These are phyloP conservation scores for Pristionchus arcanus DNA, from an alignment of 2,888 invertebrate genomes.

Conservation along the genomic window DNA sequence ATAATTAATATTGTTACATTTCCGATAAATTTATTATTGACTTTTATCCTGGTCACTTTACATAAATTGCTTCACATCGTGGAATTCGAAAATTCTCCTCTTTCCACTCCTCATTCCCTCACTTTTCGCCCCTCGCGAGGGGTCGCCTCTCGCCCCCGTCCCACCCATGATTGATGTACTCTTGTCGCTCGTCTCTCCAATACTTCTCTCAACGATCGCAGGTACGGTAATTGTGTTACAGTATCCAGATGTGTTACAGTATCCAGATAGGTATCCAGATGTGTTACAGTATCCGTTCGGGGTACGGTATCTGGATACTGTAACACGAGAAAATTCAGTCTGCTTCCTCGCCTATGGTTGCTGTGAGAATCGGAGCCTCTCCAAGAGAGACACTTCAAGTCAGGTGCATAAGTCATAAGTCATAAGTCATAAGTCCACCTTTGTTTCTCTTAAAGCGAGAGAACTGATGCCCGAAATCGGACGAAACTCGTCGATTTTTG, in stretches of 20 bases:
- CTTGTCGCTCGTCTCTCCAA: background rate
- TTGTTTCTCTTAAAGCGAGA: background rate
- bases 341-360: background rate
- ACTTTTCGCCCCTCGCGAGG: background rate
- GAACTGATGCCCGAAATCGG: background rate
- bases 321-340: too few species aligned
- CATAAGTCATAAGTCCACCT: background rate
- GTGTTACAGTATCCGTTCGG: too few species aligned
- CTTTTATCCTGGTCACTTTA: background rate
- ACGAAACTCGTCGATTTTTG: background rate
- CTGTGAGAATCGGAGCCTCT: background rate
- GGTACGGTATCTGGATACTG: too few species aligned
- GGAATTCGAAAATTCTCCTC: background rate
- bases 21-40: background rate
- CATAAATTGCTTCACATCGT: background rate
- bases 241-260: too few species aligned
- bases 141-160: background rate
- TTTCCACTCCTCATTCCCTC: background rate
- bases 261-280: too few species aligned
- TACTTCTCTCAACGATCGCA: background rate
- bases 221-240: background rate
- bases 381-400: too few species aligned
- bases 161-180: background rate
- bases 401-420: background rate
- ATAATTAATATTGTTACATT: background rate